phyloP scores from a whole-genome alignment of 1,140 invertebrate genomes.

The Macrobrachium nipponense region DNA sequence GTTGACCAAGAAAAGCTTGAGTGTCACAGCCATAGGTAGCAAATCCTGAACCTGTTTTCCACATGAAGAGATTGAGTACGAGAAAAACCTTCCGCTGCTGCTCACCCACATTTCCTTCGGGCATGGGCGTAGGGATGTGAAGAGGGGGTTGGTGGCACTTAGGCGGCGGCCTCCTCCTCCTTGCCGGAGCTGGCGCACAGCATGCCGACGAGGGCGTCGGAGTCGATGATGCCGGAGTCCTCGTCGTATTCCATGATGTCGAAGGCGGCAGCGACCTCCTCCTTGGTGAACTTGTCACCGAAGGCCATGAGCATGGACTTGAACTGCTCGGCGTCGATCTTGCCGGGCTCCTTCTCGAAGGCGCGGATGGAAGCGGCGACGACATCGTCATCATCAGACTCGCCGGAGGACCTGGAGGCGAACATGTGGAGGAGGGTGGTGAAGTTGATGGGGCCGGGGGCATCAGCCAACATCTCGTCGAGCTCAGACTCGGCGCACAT shows the following conservation, averaged over 20 bases:
- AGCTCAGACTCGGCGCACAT: slow-evolving; percentile 72
- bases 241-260: slow-evolving; percentile 91
- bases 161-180: slow-evolving; percentile 72
- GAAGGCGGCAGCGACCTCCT: slow-evolving; percentile 94
- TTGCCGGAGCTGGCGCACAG: slow-evolving; percentile 85
- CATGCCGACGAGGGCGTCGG: slow-evolving; percentile 86
- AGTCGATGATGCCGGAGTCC: slow-evolving; percentile 93
- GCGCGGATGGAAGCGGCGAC: slow-evolving; percentile 95
- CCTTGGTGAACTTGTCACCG: slow-evolving; percentile 94
- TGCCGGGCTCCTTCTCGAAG: slow-evolving; percentile 90
- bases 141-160: not conserved
- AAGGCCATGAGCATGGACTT: slow-evolving; percentile 94
- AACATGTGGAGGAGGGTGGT: slow-evolving; percentile 86
- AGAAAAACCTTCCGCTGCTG: slow-evolving; percentile 18
- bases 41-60: slow-evolving; percentile 23
- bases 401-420: slow-evolving; percentile 73
- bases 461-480: slow-evolving; percentile 90
- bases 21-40: slow-evolving; percentile 51
- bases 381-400: slow-evolving; percentile 86
- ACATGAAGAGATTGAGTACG: too few species aligned
- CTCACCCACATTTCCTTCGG: slow-evolving; percentile 42
- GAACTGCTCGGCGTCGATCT: slow-evolving; percentile 78
- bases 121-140: slow-evolving; percentile 19
- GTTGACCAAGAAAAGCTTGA: slow-evolving; percentile 31
- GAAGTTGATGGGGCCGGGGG: slow-evolving; percentile 76